A percentile compares a stretch with the other conserved stretches of the same genome.
phyloP scores from a whole-genome alignment of 2,888 invertebrate species.

The Creontiades dilutus region DNA sequence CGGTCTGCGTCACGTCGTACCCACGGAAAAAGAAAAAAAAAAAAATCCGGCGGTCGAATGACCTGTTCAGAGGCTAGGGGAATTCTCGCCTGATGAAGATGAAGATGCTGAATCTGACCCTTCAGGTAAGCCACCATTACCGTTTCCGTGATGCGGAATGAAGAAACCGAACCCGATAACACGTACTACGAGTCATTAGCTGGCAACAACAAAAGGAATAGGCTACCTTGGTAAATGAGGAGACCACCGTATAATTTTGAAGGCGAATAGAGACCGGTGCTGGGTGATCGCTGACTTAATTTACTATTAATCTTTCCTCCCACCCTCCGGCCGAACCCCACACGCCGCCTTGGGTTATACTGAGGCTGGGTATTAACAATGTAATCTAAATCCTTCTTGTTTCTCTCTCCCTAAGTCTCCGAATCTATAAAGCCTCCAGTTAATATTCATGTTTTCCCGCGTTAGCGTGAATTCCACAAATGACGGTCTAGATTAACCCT shows the following conservation, averaged over 20 bases:
- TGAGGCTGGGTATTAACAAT: constrained; percentile 58
- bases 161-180: constrained; percentile 55
- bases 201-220: constrained; percentile 63
- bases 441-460: constrained; percentile 46
- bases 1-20: too few relatives aligned
- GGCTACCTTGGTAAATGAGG: constrained; percentile 55
- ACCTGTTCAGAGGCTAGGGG: background rate
- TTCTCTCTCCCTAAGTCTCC: constrained; percentile 40
- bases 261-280: constrained; percentile 62
- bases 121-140: constrained; percentile 31
- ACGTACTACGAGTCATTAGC: constrained; percentile 61
- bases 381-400: constrained; percentile 62
- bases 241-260: constrained; percentile 67
- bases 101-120: background rate
- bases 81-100: constrained; percentile 12
- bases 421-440: constrained; percentile 48
- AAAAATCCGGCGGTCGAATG: background rate
- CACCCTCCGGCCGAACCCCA: background rate
- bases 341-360: constrained; percentile 18
- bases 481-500: constrained; percentile 32
- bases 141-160: background rate
- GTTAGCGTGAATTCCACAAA: constrained; percentile 23
- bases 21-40: background rate
- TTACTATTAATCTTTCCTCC: constrained; percentile 66
- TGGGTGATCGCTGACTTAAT: constrained; percentile 69